phyloP scores from a whole-genome alignment of 2,888 invertebrate genomes.

The Cremastinae sp. region DNA sequence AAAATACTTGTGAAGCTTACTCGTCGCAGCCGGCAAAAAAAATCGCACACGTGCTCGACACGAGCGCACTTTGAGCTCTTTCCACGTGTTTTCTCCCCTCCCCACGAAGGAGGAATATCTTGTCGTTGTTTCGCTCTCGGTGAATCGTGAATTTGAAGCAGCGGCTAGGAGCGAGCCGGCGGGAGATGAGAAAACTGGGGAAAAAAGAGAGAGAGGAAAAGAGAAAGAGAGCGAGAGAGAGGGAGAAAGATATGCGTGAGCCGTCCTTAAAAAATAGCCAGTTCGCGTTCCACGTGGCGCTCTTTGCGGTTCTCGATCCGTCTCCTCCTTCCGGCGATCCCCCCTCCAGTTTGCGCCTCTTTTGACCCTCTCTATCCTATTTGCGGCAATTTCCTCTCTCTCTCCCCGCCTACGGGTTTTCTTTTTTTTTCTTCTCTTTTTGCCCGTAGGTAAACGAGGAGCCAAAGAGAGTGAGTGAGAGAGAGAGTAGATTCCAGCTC shows the following conservation, averaged over 20 bases:
- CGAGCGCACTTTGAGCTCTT: not conserved
- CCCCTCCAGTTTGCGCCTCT: constrained; percentile 3
- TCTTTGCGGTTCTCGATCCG: constrained; percentile 38
- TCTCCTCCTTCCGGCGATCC: constrained; percentile 28
- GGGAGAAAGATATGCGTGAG: constrained; percentile 54
- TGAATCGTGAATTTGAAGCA: too few species aligned
- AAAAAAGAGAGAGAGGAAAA: not conserved
- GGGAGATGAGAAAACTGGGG: too few species aligned
- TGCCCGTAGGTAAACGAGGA: constrained; percentile 72
- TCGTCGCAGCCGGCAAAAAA: not conserved
- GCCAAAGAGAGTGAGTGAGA: constrained; percentile 24
- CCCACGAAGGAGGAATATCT: not conserved
- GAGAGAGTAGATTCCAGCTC: constrained; percentile 6
- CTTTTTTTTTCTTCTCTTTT: constrained; percentile 67
- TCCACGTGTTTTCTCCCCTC: constrained; percentile 10
- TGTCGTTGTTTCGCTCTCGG: not conserved
- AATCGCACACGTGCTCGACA: constrained; percentile 12
- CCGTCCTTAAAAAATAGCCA: constrained; percentile 59
- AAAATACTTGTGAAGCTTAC: too few species aligned
- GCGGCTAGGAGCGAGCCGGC: too few species aligned
- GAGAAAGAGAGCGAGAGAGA: constrained; percentile 49
- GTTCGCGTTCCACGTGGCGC: constrained; percentile 60
- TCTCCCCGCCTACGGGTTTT: constrained; percentile 61
- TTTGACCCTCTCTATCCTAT: constrained; percentile 23
- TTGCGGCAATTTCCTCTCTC: constrained; percentile 26